These are phyloP conservation scores for Mionectes olivaceus DNA, from an alignment of 2,797 vertebrate species.

Conservation along the genomic window DNA sequence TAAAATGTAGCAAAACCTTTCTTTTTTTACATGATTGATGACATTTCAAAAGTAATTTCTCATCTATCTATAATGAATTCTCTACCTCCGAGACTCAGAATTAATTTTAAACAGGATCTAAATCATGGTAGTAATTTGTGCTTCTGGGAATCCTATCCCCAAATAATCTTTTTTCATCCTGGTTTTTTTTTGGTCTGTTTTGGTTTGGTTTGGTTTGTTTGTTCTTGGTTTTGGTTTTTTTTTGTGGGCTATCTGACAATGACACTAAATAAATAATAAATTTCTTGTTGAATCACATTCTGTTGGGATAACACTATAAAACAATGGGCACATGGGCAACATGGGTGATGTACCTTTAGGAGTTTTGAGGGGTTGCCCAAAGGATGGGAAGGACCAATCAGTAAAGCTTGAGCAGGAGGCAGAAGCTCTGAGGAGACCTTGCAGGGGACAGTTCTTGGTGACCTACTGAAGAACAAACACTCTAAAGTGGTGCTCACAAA, in stretches of 20 bases:
- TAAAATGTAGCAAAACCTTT: neutral
- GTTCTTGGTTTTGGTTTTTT: no score
- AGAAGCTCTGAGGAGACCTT: neutral
- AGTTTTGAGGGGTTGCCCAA: neutral
- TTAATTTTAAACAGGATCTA: neutral
- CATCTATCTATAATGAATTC: neutral
- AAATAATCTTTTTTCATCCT: neutral
- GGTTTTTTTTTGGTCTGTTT: neutral
- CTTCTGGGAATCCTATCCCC: neutral
- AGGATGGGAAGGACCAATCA: no score
- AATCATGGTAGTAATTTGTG: neutral
- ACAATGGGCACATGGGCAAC: neutral
- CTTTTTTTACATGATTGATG: neutral
- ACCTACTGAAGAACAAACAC: neutral
- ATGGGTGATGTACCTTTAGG: neutral
- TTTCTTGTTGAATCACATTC: neutral
- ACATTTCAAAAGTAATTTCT: neutral
- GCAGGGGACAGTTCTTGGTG: neutral
- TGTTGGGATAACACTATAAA: neutral
- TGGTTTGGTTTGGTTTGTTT: no score
- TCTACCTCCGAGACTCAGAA: neutral
- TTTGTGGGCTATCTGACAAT: neutral
- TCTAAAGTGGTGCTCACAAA: neutral
- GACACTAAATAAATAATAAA: neutral
- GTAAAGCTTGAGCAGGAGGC: neutral